phyloP scores from a whole-genome alignment of 2,113 vertebrate genomes.

The Lutjanus erythropterus region DNA sequence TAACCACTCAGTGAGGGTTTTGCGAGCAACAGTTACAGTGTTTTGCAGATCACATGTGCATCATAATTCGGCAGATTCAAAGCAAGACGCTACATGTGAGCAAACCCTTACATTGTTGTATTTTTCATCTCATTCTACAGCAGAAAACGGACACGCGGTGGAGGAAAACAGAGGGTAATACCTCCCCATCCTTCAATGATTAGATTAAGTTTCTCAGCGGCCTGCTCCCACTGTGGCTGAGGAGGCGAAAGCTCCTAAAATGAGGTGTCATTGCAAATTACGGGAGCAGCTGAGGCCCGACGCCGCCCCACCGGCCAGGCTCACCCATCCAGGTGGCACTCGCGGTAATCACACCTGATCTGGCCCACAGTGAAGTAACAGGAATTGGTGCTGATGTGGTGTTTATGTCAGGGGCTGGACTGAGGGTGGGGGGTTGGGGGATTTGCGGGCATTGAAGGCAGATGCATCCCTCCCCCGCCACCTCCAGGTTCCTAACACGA shows the following conservation, averaged over 20 bases:
- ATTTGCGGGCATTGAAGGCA: neutral
- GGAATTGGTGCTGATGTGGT: constrained; percentile 90
- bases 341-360: constrained; percentile 91
- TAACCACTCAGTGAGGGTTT: neutral
- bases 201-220: constrained; percentile 79
- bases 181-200: constrained; percentile 83
- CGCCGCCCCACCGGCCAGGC: constrained; percentile 84
- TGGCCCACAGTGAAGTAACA: constrained; percentile 86
- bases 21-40: constrained; percentile 1
- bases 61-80: neutral
- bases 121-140: constrained; percentile 56
- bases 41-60: constrained; percentile 3
- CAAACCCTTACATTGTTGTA: constrained; percentile 25
- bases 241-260: constrained; percentile 87
- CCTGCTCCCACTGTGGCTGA: constrained; percentile 43
- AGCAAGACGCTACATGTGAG: constrained; percentile 10
- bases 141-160: constrained; percentile 15
- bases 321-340: constrained; percentile 87
- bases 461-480: neutral
- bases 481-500: neutral
- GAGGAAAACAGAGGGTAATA: constrained; percentile 79
- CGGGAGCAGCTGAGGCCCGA: constrained; percentile 83
- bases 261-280: constrained; percentile 97
- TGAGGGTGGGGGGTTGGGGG: neutral
- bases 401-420: constrained; percentile 84